Percentiles rank a stretch among this genome's conserved stretches.
phyloP scores from a whole-genome alignment of 2,888 invertebrate species.

The Lycophotia porphyrea region DNA sequence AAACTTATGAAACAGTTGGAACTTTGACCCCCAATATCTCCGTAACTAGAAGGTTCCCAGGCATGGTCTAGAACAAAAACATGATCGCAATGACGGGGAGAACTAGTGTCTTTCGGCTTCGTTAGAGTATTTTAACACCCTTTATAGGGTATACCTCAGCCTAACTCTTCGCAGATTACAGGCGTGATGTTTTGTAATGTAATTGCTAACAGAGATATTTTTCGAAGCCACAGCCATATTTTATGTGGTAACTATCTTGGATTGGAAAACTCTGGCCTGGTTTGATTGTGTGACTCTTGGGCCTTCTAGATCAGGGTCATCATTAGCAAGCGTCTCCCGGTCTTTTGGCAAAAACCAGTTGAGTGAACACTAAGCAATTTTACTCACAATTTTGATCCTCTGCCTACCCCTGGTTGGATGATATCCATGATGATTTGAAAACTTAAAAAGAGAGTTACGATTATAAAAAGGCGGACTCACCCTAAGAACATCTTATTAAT shows the following conservation, averaged over 20 bases:
- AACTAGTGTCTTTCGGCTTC: too few relatives aligned
- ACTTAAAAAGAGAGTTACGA: background rate
- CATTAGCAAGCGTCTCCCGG: background rate
- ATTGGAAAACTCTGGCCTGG: background rate
- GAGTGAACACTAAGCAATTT: background rate
- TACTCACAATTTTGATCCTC: background rate
- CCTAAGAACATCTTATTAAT: slow-evolving; percentile 7
- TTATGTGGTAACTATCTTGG: background rate
- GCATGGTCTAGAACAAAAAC: too few relatives aligned
- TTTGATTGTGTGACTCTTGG: background rate
- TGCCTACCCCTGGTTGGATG: background rate
- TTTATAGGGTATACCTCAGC: too few relatives aligned
- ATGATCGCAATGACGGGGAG: too few relatives aligned
- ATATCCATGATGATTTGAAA: background rate
- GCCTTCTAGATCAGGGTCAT: background rate
- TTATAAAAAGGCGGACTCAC: background rate
- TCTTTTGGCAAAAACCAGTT: background rate
- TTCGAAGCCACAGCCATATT: background rate
- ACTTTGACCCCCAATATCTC: too few relatives aligned
- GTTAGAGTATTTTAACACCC: too few relatives aligned
- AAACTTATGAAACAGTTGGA: too few relatives aligned
- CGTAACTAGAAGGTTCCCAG: too few relatives aligned
- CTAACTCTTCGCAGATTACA: too few relatives aligned
- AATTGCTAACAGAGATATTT: background rate
- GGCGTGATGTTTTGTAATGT: too few relatives aligned